Conservation (phyloP, 2,797 vertebrate species). For the Phalanger gymnotis region DNA sequence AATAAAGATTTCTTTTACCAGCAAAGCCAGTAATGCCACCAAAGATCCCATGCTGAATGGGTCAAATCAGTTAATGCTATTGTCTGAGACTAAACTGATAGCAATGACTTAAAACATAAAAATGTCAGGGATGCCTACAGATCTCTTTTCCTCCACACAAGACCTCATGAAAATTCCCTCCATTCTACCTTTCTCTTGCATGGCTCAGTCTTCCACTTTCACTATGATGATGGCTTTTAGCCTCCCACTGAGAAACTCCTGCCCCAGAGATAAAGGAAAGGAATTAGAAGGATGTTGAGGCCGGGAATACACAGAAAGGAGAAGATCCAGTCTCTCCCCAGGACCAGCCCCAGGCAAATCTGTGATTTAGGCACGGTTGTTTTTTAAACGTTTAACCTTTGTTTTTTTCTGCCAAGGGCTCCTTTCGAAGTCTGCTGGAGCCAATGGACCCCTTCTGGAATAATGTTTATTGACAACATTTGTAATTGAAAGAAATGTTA, state of each 20-base stretch:
- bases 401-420: neutral
- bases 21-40: neutral
- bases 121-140: slow-evolving; percentile 7
- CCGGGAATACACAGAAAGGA: slow-evolving; percentile 11
- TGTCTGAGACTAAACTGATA: slow-evolving; percentile 48
- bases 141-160: neutral
- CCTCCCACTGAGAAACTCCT: neutral
- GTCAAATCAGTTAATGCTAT: slow-evolving; percentile 32
- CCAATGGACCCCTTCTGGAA: neutral
- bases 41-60: slow-evolving; percentile 13
- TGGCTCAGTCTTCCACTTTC: neutral
- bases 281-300: neutral
- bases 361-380: neutral
- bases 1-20: slow-evolving; percentile 47
- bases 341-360: neutral
- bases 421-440: neutral
- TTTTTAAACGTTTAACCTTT: neutral
- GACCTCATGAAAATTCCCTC: slow-evolving; percentile 11
- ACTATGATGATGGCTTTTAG: neutral
- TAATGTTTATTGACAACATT: neutral
- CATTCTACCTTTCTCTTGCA: neutral
- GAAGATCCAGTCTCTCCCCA: neutral
- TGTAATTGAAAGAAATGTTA: neutral
- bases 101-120: slow-evolving; percentile 27
- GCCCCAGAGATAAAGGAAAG: neutral